Percentiles rank a stretch among this genome's conserved stretches.
Conservation (phyloP, 1,140 invertebrate species). For the Amphibalanus amphitrite region DNA sequence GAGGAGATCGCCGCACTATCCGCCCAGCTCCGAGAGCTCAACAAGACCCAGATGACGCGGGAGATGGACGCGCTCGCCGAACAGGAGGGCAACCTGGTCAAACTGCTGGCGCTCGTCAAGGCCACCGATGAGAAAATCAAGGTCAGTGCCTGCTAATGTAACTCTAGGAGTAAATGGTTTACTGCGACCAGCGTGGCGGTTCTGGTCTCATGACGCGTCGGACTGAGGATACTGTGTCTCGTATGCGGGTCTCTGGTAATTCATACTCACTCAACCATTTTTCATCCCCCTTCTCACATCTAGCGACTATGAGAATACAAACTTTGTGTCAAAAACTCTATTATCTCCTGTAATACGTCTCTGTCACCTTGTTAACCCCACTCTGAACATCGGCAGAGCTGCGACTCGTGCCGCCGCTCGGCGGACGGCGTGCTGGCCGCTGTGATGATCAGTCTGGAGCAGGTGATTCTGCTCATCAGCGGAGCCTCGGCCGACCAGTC, state of each 20-base stretch:
- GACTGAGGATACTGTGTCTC: not conserved
- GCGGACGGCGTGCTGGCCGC: not conserved
- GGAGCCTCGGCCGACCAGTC: not conserved
- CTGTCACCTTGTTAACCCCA: no score
- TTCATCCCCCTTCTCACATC: no score
- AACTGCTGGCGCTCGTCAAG: not conserved
- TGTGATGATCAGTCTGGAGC: no score
- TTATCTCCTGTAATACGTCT: no score
- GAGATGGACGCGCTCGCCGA: not conserved
- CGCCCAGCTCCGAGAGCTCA: not conserved
- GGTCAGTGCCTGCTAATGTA: no score
- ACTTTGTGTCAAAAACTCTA: no score
- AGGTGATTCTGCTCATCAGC: no score
- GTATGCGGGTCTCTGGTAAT: not conserved
- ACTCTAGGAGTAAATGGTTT: no score
- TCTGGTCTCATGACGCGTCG: no score
- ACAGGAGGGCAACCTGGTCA: not conserved
- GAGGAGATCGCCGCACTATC: not conserved
- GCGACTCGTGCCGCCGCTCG: not conserved
- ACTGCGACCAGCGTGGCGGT: no score
- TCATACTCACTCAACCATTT: no score
- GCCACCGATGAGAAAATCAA: not conserved
- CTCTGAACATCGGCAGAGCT: not conserved
- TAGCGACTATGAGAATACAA: no score
- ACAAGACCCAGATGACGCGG: not conserved